phyloP scores from a whole-genome alignment of 1,140 invertebrate genomes.

The Drosophila mauritiana region DNA sequence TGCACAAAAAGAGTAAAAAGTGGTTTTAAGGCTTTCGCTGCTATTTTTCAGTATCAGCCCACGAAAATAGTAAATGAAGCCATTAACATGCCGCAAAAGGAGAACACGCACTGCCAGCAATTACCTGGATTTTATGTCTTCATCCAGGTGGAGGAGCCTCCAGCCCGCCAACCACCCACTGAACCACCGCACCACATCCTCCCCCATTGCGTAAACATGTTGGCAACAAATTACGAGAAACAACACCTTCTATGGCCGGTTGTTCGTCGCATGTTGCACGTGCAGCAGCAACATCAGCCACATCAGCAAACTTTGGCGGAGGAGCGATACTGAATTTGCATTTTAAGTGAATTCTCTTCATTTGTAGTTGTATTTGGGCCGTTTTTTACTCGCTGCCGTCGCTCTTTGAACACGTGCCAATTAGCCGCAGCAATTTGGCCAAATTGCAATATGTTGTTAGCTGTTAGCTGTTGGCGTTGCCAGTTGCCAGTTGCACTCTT shows the following conservation, averaged over 20 bases:
- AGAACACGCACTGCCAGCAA: slow-evolving; percentile 61
- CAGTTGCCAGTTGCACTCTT: slow-evolving; percentile 54
- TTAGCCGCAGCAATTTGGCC: slow-evolving; percentile 78
- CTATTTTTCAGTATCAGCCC: slow-evolving; percentile 41
- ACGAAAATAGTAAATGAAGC: slow-evolving; percentile 54
- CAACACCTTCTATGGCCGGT: slow-evolving; percentile 43
- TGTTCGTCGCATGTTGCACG: slow-evolving; percentile 35
- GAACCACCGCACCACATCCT: neutral
- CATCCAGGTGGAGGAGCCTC: slow-evolving; percentile 39
- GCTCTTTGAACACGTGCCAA: slow-evolving; percentile 70
- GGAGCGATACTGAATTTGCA: slow-evolving; percentile 61
- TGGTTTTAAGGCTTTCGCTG: slow-evolving; percentile 30
- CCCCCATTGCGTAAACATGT: slow-evolving; percentile 65
- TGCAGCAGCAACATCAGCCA: slow-evolving; percentile 30
- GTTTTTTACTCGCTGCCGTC: slow-evolving; percentile 30
- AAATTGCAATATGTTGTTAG: slow-evolving; percentile 81
- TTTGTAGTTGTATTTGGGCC: slow-evolving; percentile 69
- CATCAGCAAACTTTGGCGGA: slow-evolving; percentile 2
- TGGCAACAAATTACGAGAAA: slow-evolving; percentile 74
- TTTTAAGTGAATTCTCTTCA: slow-evolving; percentile 82
- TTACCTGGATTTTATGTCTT: slow-evolving; percentile 67
- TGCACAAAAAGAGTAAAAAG: slow-evolving; percentile 2
- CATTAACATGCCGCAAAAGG: slow-evolving; percentile 65
- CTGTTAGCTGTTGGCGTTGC: slow-evolving; percentile 68
- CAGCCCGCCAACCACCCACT: slow-evolving; percentile 8